phyloP scores from a whole-genome alignment of 2,113 vertebrate genomes.

The Poeciliopsis retropinna region DNA sequence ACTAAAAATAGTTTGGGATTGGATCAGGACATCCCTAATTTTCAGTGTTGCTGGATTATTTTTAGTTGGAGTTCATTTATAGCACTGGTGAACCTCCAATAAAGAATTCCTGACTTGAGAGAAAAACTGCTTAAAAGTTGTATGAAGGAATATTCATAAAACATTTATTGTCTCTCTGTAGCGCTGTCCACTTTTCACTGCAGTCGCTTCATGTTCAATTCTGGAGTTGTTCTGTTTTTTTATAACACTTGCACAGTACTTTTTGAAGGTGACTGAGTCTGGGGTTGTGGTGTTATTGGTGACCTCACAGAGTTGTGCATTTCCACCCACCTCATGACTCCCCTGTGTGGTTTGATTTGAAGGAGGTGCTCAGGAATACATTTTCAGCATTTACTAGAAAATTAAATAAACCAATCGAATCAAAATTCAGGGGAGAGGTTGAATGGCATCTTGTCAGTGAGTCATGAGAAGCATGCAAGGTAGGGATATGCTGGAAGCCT shows the following conservation, averaged over 20 bases:
- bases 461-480: constrained; percentile 54
- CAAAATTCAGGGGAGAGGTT: constrained; percentile 67
- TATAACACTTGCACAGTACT: constrained; percentile 20
- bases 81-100: constrained; percentile 11
- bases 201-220: constrained; percentile 30
- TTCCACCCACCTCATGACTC: constrained; percentile 65
- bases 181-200: neutral
- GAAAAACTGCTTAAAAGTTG: constrained; percentile 6
- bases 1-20: constrained; percentile 4
- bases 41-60: constrained; percentile 3
- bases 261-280: constrained; percentile 25
- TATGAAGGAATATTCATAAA: constrained; percentile 27
- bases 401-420: constrained; percentile 79
- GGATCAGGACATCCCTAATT: neutral
- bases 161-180: constrained; percentile 17
- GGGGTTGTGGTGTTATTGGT: constrained; percentile 17
- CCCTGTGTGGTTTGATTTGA: constrained; percentile 59
- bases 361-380: constrained; percentile 75
- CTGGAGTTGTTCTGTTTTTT: constrained; percentile 32
- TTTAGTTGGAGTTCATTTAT: constrained; percentile 16
- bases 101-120: constrained; percentile 25
- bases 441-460: constrained; percentile 58
- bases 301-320: constrained; percentile 65
- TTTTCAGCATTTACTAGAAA: constrained; percentile 79
- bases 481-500: constrained; percentile 63